Conservation (phyloP, 1,140 invertebrate species). For the Conus betulinus region DNA sequence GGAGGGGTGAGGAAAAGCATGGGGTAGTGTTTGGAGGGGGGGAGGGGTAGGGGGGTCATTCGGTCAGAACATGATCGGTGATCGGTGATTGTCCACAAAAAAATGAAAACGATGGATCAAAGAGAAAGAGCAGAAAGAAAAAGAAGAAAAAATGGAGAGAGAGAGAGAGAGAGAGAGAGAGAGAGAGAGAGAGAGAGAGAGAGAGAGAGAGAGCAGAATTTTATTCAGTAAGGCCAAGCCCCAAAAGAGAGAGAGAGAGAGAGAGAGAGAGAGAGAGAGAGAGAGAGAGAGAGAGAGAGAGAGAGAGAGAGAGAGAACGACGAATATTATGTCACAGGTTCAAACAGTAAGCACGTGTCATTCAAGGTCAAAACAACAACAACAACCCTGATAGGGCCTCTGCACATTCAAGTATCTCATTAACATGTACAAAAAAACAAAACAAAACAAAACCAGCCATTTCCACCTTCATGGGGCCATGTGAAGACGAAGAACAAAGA, state of each 20-base stretch:
- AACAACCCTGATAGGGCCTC: too few species aligned
- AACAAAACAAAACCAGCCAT: not conserved
- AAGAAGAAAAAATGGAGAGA: not conserved
- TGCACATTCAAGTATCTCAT: not conserved
- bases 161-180: constrained; percentile 23
- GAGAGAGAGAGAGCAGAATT: not conserved
- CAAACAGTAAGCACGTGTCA: too few species aligned
- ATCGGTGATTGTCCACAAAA: not conserved
- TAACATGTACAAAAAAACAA: not conserved
- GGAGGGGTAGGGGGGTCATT: not conserved
- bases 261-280: not conserved
- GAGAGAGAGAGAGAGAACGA: not conserved
- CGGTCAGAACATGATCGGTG: not conserved
- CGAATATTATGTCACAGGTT: too few species aligned
- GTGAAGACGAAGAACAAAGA: too few species aligned
- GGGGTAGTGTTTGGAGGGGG: not conserved
- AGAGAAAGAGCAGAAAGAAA: constrained; percentile 9
- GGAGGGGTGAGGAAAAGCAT: not conserved
- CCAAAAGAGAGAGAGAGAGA: not conserved
- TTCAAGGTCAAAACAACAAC: too few species aligned
- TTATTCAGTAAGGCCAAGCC: too few species aligned
- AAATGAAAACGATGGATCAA: not conserved
- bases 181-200: constrained; percentile 14
- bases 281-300: not conserved
- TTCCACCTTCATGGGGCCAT: too few species aligned